Percentiles rank a stretch among this genome's conserved stretches.
These are phyloP conservation scores for Calidris pugnax DNA, from an alignment of 2,113 vertebrate species.

Conservation along the genomic window DNA sequence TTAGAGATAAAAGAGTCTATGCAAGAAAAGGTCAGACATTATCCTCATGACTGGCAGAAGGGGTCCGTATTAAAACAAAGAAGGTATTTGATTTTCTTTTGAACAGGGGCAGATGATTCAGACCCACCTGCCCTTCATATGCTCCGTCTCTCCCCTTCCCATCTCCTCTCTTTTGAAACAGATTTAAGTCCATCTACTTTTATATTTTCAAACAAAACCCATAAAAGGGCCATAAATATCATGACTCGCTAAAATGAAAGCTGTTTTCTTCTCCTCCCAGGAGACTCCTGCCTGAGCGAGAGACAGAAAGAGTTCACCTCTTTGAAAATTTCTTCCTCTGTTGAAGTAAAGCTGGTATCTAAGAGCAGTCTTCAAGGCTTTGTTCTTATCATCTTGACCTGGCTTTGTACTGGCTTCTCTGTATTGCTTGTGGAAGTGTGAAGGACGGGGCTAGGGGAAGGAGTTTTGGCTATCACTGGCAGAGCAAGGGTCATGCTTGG, in stretches of 20 bases:
- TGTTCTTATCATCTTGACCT: slow-evolving; percentile 68
- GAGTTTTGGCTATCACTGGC: slow-evolving; percentile 57
- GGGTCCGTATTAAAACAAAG: slow-evolving; percentile 60
- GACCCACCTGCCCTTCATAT: slow-evolving; percentile 54
- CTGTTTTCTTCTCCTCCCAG: slow-evolving; percentile 70
- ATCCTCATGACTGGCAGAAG: slow-evolving; percentile 7
- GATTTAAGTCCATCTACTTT: slow-evolving; percentile 70
- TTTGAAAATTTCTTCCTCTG: slow-evolving; percentile 70
- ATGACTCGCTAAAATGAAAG: slow-evolving; percentile 74
- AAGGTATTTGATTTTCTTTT: slow-evolving; percentile 53
- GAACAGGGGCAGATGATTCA: slow-evolving; percentile 37
- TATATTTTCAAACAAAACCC: slow-evolving; percentile 73
- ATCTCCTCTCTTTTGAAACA: slow-evolving; percentile 57
- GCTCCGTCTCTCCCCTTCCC: slow-evolving; percentile 39
- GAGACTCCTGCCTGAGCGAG: slow-evolving; percentile 66
- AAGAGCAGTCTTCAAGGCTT: slow-evolving; percentile 66
- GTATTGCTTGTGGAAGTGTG: slow-evolving; percentile 52
- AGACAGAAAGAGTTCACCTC: slow-evolving; percentile 65
- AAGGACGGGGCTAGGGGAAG: slow-evolving; percentile 52
- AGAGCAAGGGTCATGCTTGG: slow-evolving; percentile 52
- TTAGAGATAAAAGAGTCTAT: slow-evolving; percentile 47
- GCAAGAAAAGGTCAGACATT: slow-evolving; percentile 32
- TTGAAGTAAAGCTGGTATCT: slow-evolving; percentile 65
- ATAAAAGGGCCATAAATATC: slow-evolving; percentile 73
- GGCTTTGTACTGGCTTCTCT: slow-evolving; percentile 56